Evolutionary conservation across 2,888 invertebrate species (phyloP).

Genomic region (Acleris emargana): DNA sequence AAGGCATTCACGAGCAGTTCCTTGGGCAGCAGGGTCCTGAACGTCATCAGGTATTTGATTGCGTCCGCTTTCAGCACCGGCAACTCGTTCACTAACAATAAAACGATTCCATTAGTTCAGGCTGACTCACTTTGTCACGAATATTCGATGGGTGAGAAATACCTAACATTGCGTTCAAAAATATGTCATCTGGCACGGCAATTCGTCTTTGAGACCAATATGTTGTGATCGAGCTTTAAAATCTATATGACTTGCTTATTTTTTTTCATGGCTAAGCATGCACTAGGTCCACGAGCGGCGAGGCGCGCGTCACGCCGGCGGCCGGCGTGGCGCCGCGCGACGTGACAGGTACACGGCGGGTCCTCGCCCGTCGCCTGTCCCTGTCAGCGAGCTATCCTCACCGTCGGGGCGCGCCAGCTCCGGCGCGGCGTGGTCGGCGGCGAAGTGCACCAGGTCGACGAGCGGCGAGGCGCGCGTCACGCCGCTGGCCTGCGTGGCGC

Average conservation of each 20-base stretch:
- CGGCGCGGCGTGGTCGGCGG: conserved; percentile 91
- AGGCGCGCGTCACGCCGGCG: conserved; percentile 83
- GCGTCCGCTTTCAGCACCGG: conserved; percentile 98
- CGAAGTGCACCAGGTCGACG: conserved; percentile 95
- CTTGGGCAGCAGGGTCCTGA: conserved; percentile 93
- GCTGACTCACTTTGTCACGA: neutral
- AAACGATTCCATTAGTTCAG: conserved; percentile 43
- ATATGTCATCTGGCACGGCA: no score
- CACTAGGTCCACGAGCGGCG: conserved; percentile 93
- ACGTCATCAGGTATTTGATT: conserved; percentile 98
- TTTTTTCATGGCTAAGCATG: conserved; percentile 89
- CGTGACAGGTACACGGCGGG: conserved; percentile 56
- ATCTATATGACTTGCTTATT: no score
- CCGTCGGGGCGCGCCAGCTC: conserved; percentile 91
- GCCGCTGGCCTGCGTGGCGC: neutral
- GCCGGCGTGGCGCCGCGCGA: neutral
- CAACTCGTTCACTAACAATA: conserved; percentile 89
- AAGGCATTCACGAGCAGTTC: conserved; percentile 89
- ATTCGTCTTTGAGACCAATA: no score
- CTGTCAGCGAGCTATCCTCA: conserved; percentile 48
- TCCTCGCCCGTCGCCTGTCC: neutral
- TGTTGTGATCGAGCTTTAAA: no score
- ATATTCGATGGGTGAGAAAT: no score
- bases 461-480: conserved; percentile 90
- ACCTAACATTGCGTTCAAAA: no score